Evolutionary conservation across 2,113 vertebrate species (phyloP).

Genomic region (Sitta europaea): DNA sequence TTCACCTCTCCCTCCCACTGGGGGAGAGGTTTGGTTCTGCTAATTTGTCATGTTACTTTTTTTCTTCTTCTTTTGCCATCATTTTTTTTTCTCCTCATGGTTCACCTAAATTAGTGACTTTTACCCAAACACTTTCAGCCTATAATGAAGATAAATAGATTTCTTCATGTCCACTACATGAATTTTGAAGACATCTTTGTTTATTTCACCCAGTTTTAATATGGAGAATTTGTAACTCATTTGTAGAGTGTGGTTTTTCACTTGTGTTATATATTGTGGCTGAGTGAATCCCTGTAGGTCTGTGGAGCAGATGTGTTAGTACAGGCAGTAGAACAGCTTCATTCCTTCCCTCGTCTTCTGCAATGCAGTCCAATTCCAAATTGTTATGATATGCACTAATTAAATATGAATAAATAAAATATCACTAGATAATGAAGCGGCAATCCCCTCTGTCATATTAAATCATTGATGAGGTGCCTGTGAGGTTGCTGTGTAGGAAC

Average conservation of each 20-base stretch:
- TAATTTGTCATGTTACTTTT: conserved; percentile 61
- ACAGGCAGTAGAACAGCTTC: conserved; percentile 1
- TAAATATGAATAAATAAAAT: conserved; percentile 62
- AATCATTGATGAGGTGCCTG: conserved; percentile 51
- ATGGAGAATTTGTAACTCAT: conserved; percentile 52
- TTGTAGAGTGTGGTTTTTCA: conserved; percentile 48
- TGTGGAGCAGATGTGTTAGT: conserved; percentile 66
- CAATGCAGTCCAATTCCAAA: conserved; percentile 8
- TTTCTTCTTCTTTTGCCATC: neutral
- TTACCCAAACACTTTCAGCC: conserved; percentile 12
- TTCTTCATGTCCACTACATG: conserved; percentile 13
- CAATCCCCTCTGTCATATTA: conserved; percentile 28
- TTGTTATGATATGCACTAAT: conserved; percentile 51
- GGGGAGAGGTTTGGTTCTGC: conserved; percentile 49
- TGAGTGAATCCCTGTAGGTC: conserved; percentile 52
- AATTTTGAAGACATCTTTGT: conserved; percentile 40
- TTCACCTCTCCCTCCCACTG: conserved; percentile 57
- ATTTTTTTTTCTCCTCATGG: conserved; percentile 34
- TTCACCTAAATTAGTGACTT: conserved; percentile 55
- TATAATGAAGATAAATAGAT: conserved; percentile 63
- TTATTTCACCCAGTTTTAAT: conserved; percentile 44
- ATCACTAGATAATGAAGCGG: conserved; percentile 47
- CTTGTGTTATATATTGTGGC: conserved; percentile 27
- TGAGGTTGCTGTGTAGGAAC: neutral
- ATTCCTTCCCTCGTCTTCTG: conserved; percentile 39